phyloP scores from a whole-genome alignment of 1,140 invertebrate species.

The Spodoptera frugiperda region DNA sequence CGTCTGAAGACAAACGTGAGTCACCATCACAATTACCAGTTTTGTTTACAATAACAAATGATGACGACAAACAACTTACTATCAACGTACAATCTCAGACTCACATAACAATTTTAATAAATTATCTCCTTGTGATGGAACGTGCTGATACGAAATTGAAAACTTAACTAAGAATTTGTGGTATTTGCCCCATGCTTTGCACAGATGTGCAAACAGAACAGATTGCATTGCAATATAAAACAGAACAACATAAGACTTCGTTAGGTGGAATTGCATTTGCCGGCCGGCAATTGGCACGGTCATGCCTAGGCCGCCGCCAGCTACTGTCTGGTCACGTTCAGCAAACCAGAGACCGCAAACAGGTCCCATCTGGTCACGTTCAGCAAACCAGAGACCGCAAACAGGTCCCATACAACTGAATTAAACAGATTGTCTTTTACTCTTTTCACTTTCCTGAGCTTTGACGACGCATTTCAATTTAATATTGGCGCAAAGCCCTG shows the following conservation, averaged over 20 bases:
- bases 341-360: slow-evolving; percentile 81
- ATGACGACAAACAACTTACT: slow-evolving; percentile 51
- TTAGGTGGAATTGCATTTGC: slow-evolving; percentile 58
- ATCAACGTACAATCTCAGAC: slow-evolving; percentile 48
- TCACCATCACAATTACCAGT: slow-evolving; percentile 43
- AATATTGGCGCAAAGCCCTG: slow-evolving; percentile 55
- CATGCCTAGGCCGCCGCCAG: slow-evolving; percentile 63
- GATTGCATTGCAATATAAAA: slow-evolving; percentile 41
- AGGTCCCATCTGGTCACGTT: slow-evolving; percentile 78
- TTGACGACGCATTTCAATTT: slow-evolving; percentile 68
- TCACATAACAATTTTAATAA: slow-evolving; percentile 7
- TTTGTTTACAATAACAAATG: slow-evolving; percentile 67
- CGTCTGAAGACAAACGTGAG: slow-evolving; percentile 45
- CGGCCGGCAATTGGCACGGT: slow-evolving; percentile 65
- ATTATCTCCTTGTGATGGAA: slow-evolving; percentile 23
- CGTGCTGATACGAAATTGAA: slow-evolving; percentile 17
- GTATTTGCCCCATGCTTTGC: slow-evolving; percentile 14
- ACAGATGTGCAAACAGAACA: slow-evolving; percentile 40
- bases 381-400: slow-evolving; percentile 79
- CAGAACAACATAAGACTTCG: slow-evolving; percentile 47
- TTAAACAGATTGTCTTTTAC: slow-evolving; percentile 71
- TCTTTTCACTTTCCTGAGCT: slow-evolving; percentile 70
- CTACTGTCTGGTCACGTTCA: slow-evolving; percentile 82
- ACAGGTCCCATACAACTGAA: slow-evolving; percentile 73
- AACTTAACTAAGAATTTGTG: slow-evolving; percentile 9